These are phyloP conservation scores for Otis tarda DNA, from an alignment of 2,113 vertebrate species.

Conservation along the genomic window DNA sequence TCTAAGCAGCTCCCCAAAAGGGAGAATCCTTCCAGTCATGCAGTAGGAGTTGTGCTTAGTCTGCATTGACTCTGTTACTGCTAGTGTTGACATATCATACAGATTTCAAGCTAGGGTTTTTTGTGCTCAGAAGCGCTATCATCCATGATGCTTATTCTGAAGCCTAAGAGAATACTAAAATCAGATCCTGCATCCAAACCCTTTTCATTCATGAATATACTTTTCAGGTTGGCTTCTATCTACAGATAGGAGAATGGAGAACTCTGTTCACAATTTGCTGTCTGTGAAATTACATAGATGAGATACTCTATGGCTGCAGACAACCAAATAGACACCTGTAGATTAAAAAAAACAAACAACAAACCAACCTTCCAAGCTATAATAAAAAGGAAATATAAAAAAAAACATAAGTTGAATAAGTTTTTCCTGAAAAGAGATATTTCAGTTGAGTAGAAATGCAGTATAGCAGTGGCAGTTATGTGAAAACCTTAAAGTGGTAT, in stretches of 20 bases:
- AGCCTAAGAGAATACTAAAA: neutral
- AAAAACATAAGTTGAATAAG: neutral
- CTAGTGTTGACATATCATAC: neutral
- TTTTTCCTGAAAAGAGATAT: neutral
- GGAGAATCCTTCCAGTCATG: neutral
- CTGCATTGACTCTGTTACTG: neutral
- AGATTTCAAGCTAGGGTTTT: neutral
- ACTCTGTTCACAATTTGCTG: neutral
- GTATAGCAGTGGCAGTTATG: neutral
- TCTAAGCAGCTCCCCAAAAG: neutral
- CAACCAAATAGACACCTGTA: neutral
- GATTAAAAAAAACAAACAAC: neutral
- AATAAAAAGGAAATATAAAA: neutral
- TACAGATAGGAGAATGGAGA: neutral
- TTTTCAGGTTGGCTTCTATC: neutral
- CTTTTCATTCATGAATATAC: neutral
- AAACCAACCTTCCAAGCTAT: neutral
- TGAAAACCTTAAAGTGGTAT: neutral
- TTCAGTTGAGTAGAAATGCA: neutral
- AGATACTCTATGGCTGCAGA: conserved; percentile 5
- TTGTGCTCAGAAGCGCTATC: neutral
- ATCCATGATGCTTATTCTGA: neutral
- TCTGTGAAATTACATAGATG: conserved; percentile 25
- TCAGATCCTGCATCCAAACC: neutral
- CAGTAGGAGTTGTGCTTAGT: neutral